Percentiles rank a stretch among this genome's conserved stretches.
Conservation (phyloP, 1,140 invertebrate species). For the Medauroidea extradentata region DNA sequence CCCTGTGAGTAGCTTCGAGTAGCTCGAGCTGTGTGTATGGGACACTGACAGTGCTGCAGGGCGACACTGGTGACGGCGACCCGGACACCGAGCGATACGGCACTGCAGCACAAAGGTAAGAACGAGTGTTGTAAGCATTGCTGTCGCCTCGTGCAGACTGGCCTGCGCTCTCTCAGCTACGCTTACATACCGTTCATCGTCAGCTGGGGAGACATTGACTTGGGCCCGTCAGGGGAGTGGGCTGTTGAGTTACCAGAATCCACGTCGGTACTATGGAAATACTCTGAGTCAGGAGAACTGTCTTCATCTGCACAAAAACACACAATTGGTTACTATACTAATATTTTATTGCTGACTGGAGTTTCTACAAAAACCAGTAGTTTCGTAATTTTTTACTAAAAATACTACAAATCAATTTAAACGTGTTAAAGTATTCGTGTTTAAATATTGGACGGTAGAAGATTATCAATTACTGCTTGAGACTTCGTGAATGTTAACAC, state of each 20-base stretch:
- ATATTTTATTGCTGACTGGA: too few relatives aligned
- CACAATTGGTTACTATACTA: too few relatives aligned
- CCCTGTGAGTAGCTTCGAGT: slow-evolving; percentile 91
- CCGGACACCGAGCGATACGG: slow-evolving; percentile 26
- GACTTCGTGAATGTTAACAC: too few relatives aligned
- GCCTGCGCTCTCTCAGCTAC: too few relatives aligned
- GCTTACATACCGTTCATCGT: slow-evolving; percentile 31
- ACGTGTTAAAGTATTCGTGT: too few relatives aligned
- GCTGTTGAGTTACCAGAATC: slow-evolving; percentile 87
- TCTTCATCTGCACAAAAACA: slow-evolving; percentile 57
- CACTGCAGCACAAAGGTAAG: slow-evolving; percentile 1
- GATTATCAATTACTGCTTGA: too few relatives aligned
- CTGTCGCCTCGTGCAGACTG: too few relatives aligned
- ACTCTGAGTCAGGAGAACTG: slow-evolving; percentile 78
- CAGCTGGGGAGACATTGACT: slow-evolving; percentile 69
- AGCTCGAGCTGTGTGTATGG: slow-evolving; percentile 78
- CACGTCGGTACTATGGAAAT: slow-evolving; percentile 66
- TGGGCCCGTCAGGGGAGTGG: slow-evolving; percentile 79
- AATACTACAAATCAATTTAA: too few relatives aligned
- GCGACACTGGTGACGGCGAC: slow-evolving; percentile 49
- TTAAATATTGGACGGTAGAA: too few relatives aligned
- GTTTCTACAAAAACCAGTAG: too few relatives aligned
- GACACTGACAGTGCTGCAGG: slow-evolving; percentile 56
- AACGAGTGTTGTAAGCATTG: too few relatives aligned
- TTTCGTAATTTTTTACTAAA: too few relatives aligned